Evolutionary conservation across 2,888 invertebrate genomes (phyloP).

Genomic region (Boloria selene): DNA sequence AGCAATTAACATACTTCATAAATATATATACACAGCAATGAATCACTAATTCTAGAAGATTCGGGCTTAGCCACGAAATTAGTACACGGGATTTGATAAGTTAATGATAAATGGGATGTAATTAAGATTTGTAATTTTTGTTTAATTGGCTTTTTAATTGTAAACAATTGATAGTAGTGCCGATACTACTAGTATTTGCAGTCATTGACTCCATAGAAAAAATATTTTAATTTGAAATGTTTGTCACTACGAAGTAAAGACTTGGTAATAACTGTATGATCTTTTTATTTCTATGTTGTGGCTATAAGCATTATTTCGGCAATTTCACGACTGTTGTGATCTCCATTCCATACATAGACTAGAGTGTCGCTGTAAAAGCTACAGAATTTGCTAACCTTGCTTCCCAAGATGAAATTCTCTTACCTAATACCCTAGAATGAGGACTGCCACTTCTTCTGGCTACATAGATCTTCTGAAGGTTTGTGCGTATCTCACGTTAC

Average conservation of each 20-base stretch:
- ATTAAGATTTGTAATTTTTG: slow-evolving; percentile 20
- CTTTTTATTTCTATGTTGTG: too few species aligned
- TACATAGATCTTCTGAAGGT: too few species aligned
- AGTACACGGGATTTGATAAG: not conserved
- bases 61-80: not conserved
- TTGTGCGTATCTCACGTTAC: too few species aligned
- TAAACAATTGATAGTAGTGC: slow-evolving; percentile 33
- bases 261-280: too few species aligned
- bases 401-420: too few species aligned
- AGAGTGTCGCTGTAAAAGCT: too few species aligned
- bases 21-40: not conserved
- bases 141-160: slow-evolving; percentile 40
- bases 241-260: not conserved
- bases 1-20: not conserved
- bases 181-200: slow-evolving; percentile 16
- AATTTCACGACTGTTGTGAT: too few species aligned
- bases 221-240: slow-evolving; percentile 3
- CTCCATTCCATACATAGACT: too few species aligned
- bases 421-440: too few species aligned
- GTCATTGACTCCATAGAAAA: slow-evolving; percentile 32
- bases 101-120: slow-evolving; percentile 8
- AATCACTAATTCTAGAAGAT: slow-evolving; percentile 10
- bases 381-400: too few species aligned
- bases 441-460: too few species aligned
- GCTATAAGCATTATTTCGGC: too few species aligned